Evolutionary conservation across 2,797 vertebrate species (phyloP).

Genomic region (Xyrichtys novacula): DNA sequence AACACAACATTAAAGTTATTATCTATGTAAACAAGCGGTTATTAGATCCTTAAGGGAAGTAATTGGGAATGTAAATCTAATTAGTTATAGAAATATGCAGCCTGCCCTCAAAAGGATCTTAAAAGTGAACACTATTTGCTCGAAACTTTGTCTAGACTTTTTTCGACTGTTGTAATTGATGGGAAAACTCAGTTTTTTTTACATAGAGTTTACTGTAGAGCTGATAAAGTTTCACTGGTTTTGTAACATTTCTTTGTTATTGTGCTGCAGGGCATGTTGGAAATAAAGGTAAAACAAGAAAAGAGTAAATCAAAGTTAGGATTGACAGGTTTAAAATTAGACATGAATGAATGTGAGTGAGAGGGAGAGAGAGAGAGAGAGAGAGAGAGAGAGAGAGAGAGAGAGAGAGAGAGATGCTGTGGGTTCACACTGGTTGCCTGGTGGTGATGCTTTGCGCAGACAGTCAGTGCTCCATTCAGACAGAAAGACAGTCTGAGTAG

Average conservation of each 20-base stretch:
- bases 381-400: background rate
- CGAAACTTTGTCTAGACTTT: too few species aligned
- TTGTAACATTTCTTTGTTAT: too few species aligned
- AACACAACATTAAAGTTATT: background rate
- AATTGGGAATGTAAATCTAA: too few species aligned
- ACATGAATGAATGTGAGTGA: background rate
- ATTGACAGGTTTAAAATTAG: background rate
- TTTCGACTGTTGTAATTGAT: too few species aligned
- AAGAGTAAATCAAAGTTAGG: background rate
- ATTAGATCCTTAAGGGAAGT: too few species aligned
- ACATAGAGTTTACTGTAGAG: too few species aligned
- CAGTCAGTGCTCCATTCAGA: background rate
- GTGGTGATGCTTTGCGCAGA: conserved; percentile 70
- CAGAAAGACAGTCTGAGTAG: background rate
- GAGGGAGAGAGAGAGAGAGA: conserved; percentile 4
- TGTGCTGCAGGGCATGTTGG: background rate
- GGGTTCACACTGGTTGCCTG: conserved; percentile 82
- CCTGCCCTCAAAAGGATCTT: too few species aligned
- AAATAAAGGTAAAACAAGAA: background rate
- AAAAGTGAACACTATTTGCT: too few species aligned
- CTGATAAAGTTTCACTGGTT: background rate
- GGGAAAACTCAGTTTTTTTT: too few species aligned
- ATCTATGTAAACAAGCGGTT: background rate
- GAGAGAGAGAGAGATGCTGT: conserved; percentile 4
- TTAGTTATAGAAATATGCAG: too few species aligned